Percentiles rank a stretch among this genome's conserved stretches.
Conservation (phyloP, 2,113 vertebrate genomes). For the Zapornia atra region DNA sequence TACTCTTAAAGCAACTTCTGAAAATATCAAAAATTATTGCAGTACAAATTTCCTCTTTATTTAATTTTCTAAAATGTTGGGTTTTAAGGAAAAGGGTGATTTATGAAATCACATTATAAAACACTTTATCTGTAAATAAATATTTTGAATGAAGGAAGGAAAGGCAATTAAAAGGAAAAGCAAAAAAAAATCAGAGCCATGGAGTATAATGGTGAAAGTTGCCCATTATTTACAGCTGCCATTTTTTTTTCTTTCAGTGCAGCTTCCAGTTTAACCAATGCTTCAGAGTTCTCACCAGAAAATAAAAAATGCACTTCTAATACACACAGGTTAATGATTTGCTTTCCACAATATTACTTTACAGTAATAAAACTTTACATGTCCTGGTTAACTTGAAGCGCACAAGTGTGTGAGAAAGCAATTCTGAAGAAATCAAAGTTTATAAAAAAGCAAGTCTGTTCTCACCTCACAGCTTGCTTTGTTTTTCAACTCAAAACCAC, state of each 20-base stretch:
- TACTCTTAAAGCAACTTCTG: neutral
- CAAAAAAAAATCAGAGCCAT: neutral
- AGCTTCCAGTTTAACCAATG: neutral
- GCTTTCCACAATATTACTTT: neutral
- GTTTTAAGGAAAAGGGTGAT: neutral
- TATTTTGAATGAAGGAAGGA: neutral
- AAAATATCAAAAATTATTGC: neutral
- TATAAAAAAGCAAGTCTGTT: neutral
- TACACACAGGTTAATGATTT: neutral
- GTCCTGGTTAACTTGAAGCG: neutral
- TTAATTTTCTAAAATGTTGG: neutral
- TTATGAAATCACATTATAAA: neutral
- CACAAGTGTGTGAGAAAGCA: neutral
- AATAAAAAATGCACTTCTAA: neutral
- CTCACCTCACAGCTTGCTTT: neutral
- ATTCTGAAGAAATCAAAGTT: neutral
- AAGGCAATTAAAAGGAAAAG: neutral
- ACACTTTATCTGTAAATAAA: neutral
- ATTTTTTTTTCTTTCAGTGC: neutral
- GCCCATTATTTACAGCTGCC: neutral
- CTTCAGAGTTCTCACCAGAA: neutral
- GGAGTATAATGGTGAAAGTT: neutral
- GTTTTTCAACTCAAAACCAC: neutral
- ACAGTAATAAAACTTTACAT: neutral
- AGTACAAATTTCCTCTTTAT: neutral